phyloP scores from a whole-genome alignment of 2,888 invertebrate species.

The Tineola bisselliella region DNA sequence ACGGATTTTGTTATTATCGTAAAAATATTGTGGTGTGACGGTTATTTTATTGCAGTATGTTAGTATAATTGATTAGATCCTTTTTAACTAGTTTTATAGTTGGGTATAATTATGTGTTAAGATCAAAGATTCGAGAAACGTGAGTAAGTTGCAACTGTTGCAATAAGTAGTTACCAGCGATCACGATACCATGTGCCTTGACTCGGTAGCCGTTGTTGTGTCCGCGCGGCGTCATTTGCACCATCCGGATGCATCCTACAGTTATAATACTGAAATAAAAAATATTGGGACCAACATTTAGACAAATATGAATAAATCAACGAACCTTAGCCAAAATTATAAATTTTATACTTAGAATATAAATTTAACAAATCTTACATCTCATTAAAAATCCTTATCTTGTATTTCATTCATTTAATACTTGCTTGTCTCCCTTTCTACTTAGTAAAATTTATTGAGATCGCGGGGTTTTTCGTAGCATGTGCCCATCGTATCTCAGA shows the following conservation, averaged over 20 bases:
- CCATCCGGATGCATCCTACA: neutral
- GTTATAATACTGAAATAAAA: constrained; percentile 46
- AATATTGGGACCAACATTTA: constrained; percentile 65
- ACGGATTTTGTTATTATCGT: neutral
- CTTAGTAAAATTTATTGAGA: neutral
- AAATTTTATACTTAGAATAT: constrained; percentile 14
- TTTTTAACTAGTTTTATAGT: constrained; percentile 48
- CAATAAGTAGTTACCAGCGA: constrained; percentile 47
- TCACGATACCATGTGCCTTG: constrained; percentile 66
- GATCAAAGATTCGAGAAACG: neutral
- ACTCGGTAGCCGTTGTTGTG: constrained; percentile 55
- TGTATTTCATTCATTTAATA: neutral
- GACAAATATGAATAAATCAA: constrained; percentile 61
- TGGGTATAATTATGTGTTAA: neutral
- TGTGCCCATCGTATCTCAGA: neutral
- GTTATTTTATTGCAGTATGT: constrained; percentile 32
- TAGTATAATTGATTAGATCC: constrained; percentile 24
- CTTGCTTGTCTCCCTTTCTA: neutral
- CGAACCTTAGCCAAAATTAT: constrained; percentile 26
- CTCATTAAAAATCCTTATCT: neutral
- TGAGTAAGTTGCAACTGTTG: constrained; percentile 42
- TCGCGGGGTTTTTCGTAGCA: neutral
- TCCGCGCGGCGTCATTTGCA: constrained; percentile 41
- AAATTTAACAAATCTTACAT: constrained; percentile 12
- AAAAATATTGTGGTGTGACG: constrained; percentile 51